Evolutionary conservation across 2,113 vertebrate species (phyloP).

Genomic region (Phodopus roborovskii): DNA sequence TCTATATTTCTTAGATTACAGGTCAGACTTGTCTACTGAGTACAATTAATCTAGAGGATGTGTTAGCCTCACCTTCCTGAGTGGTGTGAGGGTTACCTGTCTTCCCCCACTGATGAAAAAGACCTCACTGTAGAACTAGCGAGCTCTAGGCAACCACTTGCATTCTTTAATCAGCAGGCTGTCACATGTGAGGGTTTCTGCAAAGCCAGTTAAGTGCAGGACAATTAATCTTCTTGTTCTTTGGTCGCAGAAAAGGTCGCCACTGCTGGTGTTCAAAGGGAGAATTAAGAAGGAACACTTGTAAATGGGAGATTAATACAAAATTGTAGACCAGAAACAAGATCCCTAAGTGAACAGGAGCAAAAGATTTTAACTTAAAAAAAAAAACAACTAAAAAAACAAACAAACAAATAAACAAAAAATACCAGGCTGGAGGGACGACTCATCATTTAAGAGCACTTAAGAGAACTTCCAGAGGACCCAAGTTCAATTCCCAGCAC

Average conservation of each 20-base stretch:
- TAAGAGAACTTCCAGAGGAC: background rate
- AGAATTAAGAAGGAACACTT: constrained; percentile 13
- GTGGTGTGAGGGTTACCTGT: background rate
- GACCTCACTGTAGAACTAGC: background rate
- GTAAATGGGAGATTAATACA: background rate
- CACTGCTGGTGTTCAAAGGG: background rate
- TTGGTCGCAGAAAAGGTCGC: background rate
- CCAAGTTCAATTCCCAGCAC: background rate
- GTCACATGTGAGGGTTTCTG: background rate
- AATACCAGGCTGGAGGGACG: background rate
- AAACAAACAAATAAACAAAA: background rate
- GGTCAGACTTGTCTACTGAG: background rate
- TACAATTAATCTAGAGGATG: background rate
- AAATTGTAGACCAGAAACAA: background rate
- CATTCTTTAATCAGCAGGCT: constrained; percentile 7
- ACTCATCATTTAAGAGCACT: background rate
- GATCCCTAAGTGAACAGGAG: background rate
- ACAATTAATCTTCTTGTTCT: background rate
- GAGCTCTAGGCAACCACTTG: background rate
- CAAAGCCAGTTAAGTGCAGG: background rate
- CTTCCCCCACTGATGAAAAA: background rate
- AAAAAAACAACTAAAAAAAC: background rate
- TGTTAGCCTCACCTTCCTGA: background rate
- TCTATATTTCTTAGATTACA: background rate
- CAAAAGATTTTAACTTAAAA: background rate